A percentile compares a stretch with the other conserved stretches of the same genome.
These are phyloP conservation scores for Enoplosus armatus DNA, from an alignment of 2,797 vertebrate species.

Conservation along the genomic window DNA sequence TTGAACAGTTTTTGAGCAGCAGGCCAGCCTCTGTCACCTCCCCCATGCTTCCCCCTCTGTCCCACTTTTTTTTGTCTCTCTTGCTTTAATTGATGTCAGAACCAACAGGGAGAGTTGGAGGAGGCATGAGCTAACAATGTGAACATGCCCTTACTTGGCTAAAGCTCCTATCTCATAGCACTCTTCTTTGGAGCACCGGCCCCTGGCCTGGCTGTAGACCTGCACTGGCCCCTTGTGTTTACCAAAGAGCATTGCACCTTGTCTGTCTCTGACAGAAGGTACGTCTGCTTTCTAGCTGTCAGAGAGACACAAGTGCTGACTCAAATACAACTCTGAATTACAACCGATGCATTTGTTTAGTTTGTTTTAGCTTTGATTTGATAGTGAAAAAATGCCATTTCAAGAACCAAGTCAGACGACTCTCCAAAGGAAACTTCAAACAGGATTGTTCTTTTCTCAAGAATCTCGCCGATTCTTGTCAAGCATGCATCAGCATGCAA, in stretches of 20 bases:
- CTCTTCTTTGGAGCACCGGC: background rate
- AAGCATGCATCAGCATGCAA: background rate
- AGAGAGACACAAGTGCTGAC: background rate
- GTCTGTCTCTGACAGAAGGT: background rate
- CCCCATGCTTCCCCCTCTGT: slow-evolving; percentile 23
- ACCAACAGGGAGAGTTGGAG: slow-evolving; percentile 23
- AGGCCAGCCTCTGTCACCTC: background rate
- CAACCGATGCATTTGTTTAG: background rate
- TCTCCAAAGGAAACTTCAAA: slow-evolving; percentile 18
- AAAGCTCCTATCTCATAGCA: slow-evolving; percentile 7
- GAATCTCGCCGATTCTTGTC: background rate
- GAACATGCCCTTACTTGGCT: slow-evolving; percentile 77
- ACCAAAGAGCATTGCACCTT: slow-evolving; percentile 59
- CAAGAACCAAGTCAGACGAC: background rate
- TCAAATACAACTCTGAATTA: background rate
- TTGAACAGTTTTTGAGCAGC: slow-evolving; percentile 14
- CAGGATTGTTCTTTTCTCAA: slow-evolving; percentile 4
- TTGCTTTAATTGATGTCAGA: slow-evolving; percentile 37
- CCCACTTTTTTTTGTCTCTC: slow-evolving; percentile 14
- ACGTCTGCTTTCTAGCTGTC: background rate
- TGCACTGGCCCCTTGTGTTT: slow-evolving; percentile 77
- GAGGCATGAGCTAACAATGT: slow-evolving; percentile 42
- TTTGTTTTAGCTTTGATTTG: background rate
- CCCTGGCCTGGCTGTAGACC: slow-evolving; percentile 38
- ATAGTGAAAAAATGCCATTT: background rate